Base-by-base conservation (phyloP, 2,113 vertebrate species). In the Shinisaurus crocodilurus region DNA sequence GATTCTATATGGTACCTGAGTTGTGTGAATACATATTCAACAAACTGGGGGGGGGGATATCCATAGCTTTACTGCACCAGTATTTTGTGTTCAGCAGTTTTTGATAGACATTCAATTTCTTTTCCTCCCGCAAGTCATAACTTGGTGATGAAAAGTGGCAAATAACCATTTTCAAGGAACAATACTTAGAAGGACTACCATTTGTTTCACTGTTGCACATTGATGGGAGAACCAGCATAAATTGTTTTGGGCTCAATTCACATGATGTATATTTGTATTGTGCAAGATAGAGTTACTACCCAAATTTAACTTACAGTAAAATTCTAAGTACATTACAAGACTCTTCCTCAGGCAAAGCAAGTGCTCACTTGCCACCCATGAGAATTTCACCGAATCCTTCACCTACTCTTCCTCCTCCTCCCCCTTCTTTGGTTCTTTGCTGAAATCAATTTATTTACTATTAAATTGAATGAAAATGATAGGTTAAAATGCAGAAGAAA, bases 21-120 rank as follows among this genome's bases (percentile, higher is more conserved):
- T 90, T 94, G 88, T 91, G 37, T 74, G 90, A 92, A 96, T 96
- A 87, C 92, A 96, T 96, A 95, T 95, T 96, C 95, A 96, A 92
- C 85, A 86, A 93, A 93, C 82, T 93, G 76, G 88, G 48, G 0
- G 1, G 87, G 82, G 18, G 86, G 88, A 95, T 88, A 90, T 91
- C 93, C 95, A 95, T 1, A 57, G 43, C 89, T 86, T 87, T 23
- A 40, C 83, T 75, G 29, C 34, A 32, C 16, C 87, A 86, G 60
- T 86, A 0, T 90, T 87, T 92, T 85, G 0, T 85, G 63, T 85
- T 80, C 89, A 85, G 45, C 82, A 43, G 32, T 90, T 90, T 75
- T 32, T 87, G 13, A 86, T 90, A 91, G 88, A 91, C n/a, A 69
- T 80, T 91, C 74, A 40, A 29, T 92, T 57, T 67, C 85, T 88